Percentiles rank a stretch among this genome's conserved stretches.
Conservation (phyloP, 2,113 vertebrate genomes). For the Galeopterus variegatus region DNA sequence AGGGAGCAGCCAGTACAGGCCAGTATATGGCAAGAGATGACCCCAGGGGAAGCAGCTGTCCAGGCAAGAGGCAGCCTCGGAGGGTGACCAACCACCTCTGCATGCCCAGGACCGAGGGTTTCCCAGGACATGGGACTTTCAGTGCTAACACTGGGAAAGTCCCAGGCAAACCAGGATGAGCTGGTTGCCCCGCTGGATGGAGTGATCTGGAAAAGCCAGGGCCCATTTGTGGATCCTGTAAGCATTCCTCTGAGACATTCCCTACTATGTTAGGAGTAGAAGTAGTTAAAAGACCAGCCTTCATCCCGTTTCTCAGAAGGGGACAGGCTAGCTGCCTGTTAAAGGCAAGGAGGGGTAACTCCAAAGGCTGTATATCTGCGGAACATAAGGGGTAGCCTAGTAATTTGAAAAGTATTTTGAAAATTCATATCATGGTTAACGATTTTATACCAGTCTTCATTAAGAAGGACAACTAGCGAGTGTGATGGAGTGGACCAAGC, state of each 20-base stretch:
- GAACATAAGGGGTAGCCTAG: fast-evolving
- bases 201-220: neutral
- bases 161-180: neutral
- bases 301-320: neutral
- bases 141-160: neutral
- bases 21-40: neutral
- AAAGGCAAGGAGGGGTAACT: neutral
- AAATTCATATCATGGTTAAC: neutral
- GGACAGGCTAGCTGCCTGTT: neutral
- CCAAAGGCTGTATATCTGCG: neutral
- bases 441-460: neutral
- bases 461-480: neutral
- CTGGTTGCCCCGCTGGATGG: neutral
- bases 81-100: neutral
- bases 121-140: neutral
- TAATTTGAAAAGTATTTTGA: neutral
- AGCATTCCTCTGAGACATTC: neutral
- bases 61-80: neutral
- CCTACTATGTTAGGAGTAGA: neutral
- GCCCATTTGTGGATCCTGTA: neutral
- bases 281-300: neutral
- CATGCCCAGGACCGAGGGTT: neutral
- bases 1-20: no score
- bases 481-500: neutral
- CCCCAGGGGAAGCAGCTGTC: neutral